phyloP scores from a whole-genome alignment of 2,797 vertebrate genomes.

The Myotis pilosus region DNA sequence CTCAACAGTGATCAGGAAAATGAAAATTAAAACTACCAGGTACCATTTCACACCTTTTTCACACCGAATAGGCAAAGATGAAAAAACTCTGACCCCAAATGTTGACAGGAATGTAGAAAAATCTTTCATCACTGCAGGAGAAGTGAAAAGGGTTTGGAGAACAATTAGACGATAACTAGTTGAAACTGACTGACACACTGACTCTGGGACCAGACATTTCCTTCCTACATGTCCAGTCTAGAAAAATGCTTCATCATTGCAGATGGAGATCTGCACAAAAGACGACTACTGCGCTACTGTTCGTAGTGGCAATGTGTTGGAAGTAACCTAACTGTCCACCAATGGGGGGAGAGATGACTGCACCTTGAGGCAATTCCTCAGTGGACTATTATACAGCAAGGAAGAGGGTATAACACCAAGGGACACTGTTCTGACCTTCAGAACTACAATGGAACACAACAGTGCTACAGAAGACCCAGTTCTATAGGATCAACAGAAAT shows the following conservation, averaged over 20 bases:
- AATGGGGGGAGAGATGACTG: neutral
- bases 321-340: neutral
- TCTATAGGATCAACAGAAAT: neutral
- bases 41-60: neutral
- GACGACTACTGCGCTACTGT: neutral
- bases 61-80: neutral
- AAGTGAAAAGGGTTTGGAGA: neutral
- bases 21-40: neutral
- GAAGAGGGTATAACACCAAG: neutral
- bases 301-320: neutral
- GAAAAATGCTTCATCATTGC: neutral
- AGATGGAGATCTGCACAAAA: neutral
- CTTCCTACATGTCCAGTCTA: neutral
- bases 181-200: neutral
- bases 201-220: neutral
- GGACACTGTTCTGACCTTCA: neutral
- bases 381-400: neutral
- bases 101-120: neutral
- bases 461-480: neutral
- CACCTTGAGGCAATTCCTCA: neutral
- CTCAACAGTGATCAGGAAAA: neutral
- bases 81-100: neutral
- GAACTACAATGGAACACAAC: fast-evolving
- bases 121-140: neutral
- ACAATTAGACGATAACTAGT: neutral